Conservation (phyloP, 2,888 invertebrate species). For the Priocnemis perturbator region DNA sequence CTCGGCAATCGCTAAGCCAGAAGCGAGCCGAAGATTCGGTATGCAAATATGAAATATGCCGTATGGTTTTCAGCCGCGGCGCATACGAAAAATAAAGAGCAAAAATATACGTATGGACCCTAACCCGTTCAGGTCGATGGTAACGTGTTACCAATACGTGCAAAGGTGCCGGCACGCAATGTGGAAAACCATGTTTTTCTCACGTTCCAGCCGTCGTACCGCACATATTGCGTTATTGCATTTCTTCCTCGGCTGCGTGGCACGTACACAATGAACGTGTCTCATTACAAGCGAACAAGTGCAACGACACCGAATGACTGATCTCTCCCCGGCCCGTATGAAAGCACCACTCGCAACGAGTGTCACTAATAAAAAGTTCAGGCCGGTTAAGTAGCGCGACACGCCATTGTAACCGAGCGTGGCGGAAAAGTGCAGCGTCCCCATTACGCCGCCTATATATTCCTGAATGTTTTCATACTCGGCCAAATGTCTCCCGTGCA, state of each 20-base stretch:
- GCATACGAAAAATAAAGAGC: neutral
- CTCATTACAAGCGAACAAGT: too few relatives aligned
- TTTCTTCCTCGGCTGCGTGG: too few relatives aligned
- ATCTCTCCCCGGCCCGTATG: too few relatives aligned
- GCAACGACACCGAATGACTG: too few relatives aligned
- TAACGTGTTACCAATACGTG: too few relatives aligned
- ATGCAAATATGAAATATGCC: too few relatives aligned
- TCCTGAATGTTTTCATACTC: too few relatives aligned
- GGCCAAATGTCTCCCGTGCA: constrained; percentile 15
- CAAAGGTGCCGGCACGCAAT: neutral
- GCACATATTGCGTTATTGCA: too few relatives aligned
- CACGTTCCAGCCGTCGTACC: neutral
- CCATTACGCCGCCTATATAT: neutral
- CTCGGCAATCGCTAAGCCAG: too few relatives aligned
- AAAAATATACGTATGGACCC: neutral
- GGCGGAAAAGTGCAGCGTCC: constrained; percentile 6
- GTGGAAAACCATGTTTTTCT: constrained; percentile 3
- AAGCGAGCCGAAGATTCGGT: too few relatives aligned
- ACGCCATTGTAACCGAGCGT: neutral
- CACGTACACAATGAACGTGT: too few relatives aligned
- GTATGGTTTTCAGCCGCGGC: neutral
- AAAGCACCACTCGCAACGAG: neutral
- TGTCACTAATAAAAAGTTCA: neutral
- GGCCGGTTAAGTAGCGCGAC: neutral
- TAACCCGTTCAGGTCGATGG: neutral